phyloP scores from a whole-genome alignment of 2,888 invertebrate species.

The Palloptera scutellata region DNA sequence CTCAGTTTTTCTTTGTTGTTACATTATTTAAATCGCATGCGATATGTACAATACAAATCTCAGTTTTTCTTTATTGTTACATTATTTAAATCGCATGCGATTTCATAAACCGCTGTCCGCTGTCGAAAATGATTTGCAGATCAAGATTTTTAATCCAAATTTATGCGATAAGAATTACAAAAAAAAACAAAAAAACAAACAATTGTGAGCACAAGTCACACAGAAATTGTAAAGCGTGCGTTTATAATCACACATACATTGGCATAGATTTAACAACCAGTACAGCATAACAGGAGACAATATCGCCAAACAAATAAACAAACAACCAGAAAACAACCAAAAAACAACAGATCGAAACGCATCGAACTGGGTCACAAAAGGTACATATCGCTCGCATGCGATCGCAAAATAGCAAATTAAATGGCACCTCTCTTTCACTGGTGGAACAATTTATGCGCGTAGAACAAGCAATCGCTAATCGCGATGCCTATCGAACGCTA shows the following conservation, averaged over 20 bases:
- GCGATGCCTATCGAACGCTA: slow-evolving; percentile 18
- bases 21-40: too few relatives aligned
- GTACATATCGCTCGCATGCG: slow-evolving; percentile 16
- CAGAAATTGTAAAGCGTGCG: slow-evolving; percentile 19
- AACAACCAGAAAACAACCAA: background rate
- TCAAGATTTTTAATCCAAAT: slow-evolving; percentile 31
- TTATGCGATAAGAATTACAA: slow-evolving; percentile 33
- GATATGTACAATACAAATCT: too few relatives aligned
- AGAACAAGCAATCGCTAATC: background rate
- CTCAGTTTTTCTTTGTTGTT: too few relatives aligned
- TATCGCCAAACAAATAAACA: too few relatives aligned
- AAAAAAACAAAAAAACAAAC: slow-evolving; percentile 4
- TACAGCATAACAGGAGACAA: background rate
- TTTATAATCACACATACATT: background rate
- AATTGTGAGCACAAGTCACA: slow-evolving; percentile 24
- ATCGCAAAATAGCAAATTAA: slow-evolving; percentile 38
- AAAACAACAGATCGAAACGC: slow-evolving; percentile 2
- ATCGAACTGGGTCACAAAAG: slow-evolving; percentile 12
- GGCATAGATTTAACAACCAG: background rate
- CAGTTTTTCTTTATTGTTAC: too few relatives aligned
- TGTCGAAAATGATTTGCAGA: slow-evolving; percentile 37
- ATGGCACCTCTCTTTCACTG: slow-evolving; percentile 39
- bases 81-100: slow-evolving; percentile 22
- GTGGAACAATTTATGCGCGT: slow-evolving; percentile 15
- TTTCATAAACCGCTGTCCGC: slow-evolving; percentile 15